These are phyloP conservation scores for Cotesia glomerata DNA, from an alignment of 1,140 invertebrate species.

Conservation along the genomic window DNA sequence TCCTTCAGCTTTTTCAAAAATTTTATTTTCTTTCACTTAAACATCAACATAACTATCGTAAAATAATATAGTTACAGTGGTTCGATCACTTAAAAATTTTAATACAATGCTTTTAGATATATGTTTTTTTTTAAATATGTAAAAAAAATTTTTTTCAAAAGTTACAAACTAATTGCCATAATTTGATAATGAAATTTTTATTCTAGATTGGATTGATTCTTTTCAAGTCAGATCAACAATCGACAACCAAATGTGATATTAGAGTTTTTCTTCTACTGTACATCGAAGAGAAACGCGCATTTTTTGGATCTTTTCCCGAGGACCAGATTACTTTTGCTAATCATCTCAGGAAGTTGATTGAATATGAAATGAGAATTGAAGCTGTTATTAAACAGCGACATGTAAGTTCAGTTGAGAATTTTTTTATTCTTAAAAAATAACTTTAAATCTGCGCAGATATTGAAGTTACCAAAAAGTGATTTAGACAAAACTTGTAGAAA, in stretches of 20 bases:
- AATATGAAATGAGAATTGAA: conserved; percentile 73
- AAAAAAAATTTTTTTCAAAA: too few relatives aligned
- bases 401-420: conserved; percentile 33
- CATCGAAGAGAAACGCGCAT: conserved; percentile 87
- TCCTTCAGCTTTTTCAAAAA: too few relatives aligned
- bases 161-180: too few relatives aligned
- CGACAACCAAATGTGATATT: conserved; percentile 77
- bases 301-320: conserved; percentile 93
- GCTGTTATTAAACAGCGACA: conserved; percentile 57
- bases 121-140: too few relatives aligned
- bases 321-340: conserved; percentile 88
- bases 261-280: conserved; percentile 92
- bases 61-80: too few relatives aligned
- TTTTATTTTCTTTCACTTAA: too few relatives aligned
- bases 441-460: conserved; percentile 42
- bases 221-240: conserved; percentile 72
- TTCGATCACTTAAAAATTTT: too few relatives aligned
- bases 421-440: conserved; percentile 3
- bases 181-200: neutral
- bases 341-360: conserved; percentile 79
- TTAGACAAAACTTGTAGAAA: too few relatives aligned
- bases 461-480: too few relatives aligned
- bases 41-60: too few relatives aligned
- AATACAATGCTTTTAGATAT: too few relatives aligned
- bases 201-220: conserved; percentile 89